These are phyloP conservation scores for Acanthurus lineatus DNA, from an alignment of 2,797 vertebrate genomes.

Conservation along the genomic window DNA sequence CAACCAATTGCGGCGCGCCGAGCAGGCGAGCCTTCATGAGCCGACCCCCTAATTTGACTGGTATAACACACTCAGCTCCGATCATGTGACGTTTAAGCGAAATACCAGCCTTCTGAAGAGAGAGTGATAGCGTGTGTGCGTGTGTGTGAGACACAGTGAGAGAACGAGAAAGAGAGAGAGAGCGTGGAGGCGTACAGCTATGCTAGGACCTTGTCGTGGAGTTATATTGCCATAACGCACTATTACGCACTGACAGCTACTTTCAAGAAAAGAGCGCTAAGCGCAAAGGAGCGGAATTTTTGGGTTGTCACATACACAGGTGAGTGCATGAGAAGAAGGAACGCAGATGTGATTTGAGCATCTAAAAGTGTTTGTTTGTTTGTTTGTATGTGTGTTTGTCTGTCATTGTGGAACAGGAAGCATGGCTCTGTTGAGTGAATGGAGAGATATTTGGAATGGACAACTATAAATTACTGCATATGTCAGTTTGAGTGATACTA, in stretches of 20 bases:
- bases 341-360: neutral
- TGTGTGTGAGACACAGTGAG: conserved; percentile 13
- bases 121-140: conserved; percentile 3
- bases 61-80: conserved; percentile 58
- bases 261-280: conserved; percentile 46
- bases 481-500: neutral
- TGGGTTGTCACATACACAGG: conserved; percentile 56
- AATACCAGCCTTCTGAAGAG: conserved; percentile 51
- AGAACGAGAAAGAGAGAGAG: conserved; percentile 18
- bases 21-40: conserved; percentile 93
- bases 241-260: conserved; percentile 69
- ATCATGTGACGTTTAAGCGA: conserved; percentile 84
- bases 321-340: conserved; percentile 37
- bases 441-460: neutral
- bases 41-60: conserved; percentile 79
- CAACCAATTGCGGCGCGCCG: conserved; percentile 85
- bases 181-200: conserved; percentile 46
- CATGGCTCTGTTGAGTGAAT: conserved; percentile 5
- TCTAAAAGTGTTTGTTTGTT: neutral
- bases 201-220: conserved; percentile 61
- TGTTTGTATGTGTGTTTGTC: neutral
- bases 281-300: conserved; percentile 46
- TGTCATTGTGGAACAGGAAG: neutral
- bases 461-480: neutral
- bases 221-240: conserved; percentile 70